A percentile compares a stretch with the other conserved stretches of the same genome.
phyloP scores from a whole-genome alignment of 37 sponge, comb jelly and placozoan species.

The Chondrosia reniformis region DNA sequence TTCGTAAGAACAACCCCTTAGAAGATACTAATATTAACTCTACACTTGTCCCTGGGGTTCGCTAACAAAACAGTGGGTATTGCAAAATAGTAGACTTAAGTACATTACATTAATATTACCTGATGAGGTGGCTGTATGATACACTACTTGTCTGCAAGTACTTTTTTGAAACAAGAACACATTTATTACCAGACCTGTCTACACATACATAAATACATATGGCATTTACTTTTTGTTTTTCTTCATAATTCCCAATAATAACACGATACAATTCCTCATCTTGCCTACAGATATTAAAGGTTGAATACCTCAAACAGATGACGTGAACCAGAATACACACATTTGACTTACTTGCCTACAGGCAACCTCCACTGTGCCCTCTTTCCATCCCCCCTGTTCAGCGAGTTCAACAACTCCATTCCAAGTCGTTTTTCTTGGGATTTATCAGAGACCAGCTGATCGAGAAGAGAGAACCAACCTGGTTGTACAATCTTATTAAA shows the following conservation, averaged over 20 bases:
- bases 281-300: background rate
- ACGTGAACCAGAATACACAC: background rate
- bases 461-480: background rate
- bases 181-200: background rate
- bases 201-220: background rate
- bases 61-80: no score
- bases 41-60: no score
- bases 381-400: constrained; percentile 43
- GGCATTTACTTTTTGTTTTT: constrained; percentile 40
- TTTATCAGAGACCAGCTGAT: constrained; percentile 43
- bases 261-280: constrained; percentile 47
- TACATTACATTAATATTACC: no score
- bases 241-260: constrained; percentile 48
- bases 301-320: background rate
- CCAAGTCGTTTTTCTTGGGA: constrained; percentile 48
- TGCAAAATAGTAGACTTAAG: no score
- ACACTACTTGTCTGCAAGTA: no score
- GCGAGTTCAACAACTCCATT: constrained; percentile 47
- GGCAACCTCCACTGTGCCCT: constrained; percentile 33
- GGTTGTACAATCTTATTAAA: no score
- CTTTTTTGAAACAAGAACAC: background rate
- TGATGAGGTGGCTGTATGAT: no score
- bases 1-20: no score
- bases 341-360: background rate
- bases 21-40: no score